Evolutionary conservation across 1,140 invertebrate species (phyloP), one percentile per base, ranked within the genome.

Genomic region (Drosophila nigromelanica): DNA sequence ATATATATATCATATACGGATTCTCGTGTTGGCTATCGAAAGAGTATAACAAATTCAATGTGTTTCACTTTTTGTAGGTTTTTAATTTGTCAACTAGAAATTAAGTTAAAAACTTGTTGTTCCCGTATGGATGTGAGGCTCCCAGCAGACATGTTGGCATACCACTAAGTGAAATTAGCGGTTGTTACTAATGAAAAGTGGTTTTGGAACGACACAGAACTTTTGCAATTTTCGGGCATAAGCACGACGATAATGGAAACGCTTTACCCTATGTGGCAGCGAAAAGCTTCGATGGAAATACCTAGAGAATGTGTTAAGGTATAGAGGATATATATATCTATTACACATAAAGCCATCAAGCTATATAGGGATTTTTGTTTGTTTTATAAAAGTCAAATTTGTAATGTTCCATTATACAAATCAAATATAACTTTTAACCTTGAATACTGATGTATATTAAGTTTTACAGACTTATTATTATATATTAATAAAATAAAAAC

Each of bases 161-260:
- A 68, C 82, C 82, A 80, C 82, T 86, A 86, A 87, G 82, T 82
- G 82, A 87, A 87, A 87, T 89, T 87, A 87, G 82, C 78, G 82
- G 82, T 89, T 87, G 75, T 82, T 89, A 71, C 83, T 82, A 89
- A 87, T 87, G 82, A 87, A 87, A 89, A 87, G 72, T 78, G 72
- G 72, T 71, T 87, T 87, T 73, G 54, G 77, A 62, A 50, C 61
- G 71, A 60, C 62, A 43, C 18, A 64, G 56, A 87, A 87, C 71
- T 86, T 86, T 82, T 71, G 58, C 62, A 69, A 75, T 80, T 86
- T 86, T 71, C 45, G 62, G 63, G 56, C 56, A 61, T 73, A 45
- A 51, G 52, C 52, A 66, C 69, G 45, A 72, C 69, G 62, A 72
- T 72, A 72, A 72, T 72, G 69, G 69, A 40, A 47, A 30, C 42